Percentiles rank a stretch among this genome's conserved stretches.
Conservation (phyloP, 2,888 invertebrate species). For the Buathra laborator region DNA sequence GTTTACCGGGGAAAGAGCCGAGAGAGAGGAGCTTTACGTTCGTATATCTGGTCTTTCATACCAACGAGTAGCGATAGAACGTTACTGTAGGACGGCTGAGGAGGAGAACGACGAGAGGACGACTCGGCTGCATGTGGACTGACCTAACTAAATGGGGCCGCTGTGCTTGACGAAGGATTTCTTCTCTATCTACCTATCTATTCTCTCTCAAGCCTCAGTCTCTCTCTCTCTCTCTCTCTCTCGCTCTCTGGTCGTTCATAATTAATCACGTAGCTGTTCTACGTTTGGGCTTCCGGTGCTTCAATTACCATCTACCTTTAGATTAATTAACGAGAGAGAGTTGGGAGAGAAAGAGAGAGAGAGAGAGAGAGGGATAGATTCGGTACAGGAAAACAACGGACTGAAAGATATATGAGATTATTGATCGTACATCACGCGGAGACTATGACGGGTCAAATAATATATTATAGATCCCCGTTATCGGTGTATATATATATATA, state of each 20-base stretch:
- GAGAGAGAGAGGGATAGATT: not conserved
- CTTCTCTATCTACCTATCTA: not conserved
- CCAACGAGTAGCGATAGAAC: constrained; percentile 12
- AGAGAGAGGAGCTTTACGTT: not conserved
- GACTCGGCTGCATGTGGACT: constrained; percentile 38
- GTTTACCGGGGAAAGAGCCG: constrained; percentile 2
- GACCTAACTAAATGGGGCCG: constrained; percentile 59
- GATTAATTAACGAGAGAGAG: constrained; percentile 63
- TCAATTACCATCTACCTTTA: constrained; percentile 65
- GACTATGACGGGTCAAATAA: constrained; percentile 52
- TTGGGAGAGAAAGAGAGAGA: constrained; percentile 12
- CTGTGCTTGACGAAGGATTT: constrained; percentile 52
- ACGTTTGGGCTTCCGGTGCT: constrained; percentile 47
- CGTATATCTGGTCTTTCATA: constrained; percentile 18
- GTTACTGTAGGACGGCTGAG: not conserved
- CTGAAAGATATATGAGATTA: constrained; percentile 61
- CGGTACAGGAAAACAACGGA: constrained; percentile 23
- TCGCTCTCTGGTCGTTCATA: constrained; percentile 46
- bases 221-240: constrained; percentile 23
- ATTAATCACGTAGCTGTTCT: constrained; percentile 59
- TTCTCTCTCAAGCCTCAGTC: constrained; percentile 8
- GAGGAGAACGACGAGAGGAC: constrained; percentile 25
- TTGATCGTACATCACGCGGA: constrained; percentile 55
- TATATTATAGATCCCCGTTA: constrained; percentile 53
- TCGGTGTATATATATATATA: constrained; percentile 50